A percentile compares a stretch with the other conserved stretches of the same genome.
phyloP scores from a whole-genome alignment of 2,888 invertebrate genomes.

The Antitype chi region DNA sequence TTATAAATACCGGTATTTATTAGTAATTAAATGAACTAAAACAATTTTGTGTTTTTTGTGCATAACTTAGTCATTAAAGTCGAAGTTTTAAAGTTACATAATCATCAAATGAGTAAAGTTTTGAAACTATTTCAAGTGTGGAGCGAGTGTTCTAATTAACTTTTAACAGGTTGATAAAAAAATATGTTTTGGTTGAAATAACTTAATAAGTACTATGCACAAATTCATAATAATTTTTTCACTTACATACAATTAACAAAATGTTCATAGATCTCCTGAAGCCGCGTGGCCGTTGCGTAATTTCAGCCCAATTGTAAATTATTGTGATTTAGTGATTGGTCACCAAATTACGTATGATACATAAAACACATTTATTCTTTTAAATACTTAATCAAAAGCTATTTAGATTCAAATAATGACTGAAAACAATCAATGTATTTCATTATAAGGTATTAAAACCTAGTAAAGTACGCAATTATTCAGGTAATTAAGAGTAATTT shows the following conservation, averaged over 20 bases:
- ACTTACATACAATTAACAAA: background rate
- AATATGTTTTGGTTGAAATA: fast-evolving
- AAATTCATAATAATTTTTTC: background rate
- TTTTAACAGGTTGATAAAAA: slow-evolving; percentile 7
- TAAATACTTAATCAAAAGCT: no score
- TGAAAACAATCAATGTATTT: background rate
- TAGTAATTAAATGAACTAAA: background rate
- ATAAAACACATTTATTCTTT: no score
- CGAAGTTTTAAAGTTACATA: slow-evolving; percentile 39
- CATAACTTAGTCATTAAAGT: background rate
- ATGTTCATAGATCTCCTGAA: background rate
- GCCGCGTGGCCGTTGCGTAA: slow-evolving; percentile 52
- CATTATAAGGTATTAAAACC: background rate
- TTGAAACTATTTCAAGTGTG: slow-evolving; percentile 33
- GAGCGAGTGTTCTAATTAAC: background rate
- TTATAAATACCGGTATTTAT: background rate
- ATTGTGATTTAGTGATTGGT: background rate
- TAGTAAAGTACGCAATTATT: no score
- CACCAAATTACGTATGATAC: background rate
- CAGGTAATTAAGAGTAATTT: no score
- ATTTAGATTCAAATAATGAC: no score
- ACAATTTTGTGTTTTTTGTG: background rate
- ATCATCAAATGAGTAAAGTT: slow-evolving; percentile 35
- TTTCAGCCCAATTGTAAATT: slow-evolving; percentile 8
- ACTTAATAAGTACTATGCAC: background rate